Conservation (phyloP, 2,797 vertebrate species). For the Chromis chromis region DNA sequence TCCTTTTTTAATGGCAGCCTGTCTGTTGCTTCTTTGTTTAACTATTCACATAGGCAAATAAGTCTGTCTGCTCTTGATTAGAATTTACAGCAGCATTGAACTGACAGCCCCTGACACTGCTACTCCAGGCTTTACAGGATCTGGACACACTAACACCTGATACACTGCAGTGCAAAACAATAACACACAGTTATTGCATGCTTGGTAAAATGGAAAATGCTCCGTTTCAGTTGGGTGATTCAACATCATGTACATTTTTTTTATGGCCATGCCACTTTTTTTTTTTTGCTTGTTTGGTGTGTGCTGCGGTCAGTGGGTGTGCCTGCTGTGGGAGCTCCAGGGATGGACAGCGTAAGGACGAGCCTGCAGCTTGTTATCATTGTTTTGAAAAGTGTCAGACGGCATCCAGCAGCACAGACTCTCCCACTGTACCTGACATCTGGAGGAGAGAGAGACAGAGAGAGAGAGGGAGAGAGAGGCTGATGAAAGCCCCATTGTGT, state of each 20-base stretch:
- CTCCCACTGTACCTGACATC: slow-evolving; percentile 85
- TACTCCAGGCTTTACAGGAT: not conserved
- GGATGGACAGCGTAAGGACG: slow-evolving; percentile 76
- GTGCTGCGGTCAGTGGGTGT: slow-evolving; percentile 41
- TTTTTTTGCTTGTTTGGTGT: slow-evolving; percentile 25
- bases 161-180: slow-evolving; percentile 1
- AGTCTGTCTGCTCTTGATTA: not conserved
- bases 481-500: slow-evolving; percentile 72
- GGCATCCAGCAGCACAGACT: slow-evolving; percentile 76
- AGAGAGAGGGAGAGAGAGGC: slow-evolving; percentile 12
- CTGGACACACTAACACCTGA: not conserved
- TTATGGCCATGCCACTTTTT: not conserved
- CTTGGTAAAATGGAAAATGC: not conserved
- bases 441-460: slow-evolving; percentile 69
- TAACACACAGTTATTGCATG: not conserved
- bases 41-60: not conserved
- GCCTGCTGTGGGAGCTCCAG: slow-evolving; percentile 63
- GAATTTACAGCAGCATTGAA: slow-evolving; percentile 3
- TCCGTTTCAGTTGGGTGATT: slow-evolving; percentile 20
- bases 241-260: not conserved
- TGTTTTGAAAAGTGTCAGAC: slow-evolving; percentile 87
- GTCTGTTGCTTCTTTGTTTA: not conserved
- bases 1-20: not conserved
- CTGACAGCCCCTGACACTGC: not conserved
- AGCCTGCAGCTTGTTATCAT: slow-evolving; percentile 79